Conservation (phyloP, 2,888 invertebrate species). For the Leucania comma region DNA sequence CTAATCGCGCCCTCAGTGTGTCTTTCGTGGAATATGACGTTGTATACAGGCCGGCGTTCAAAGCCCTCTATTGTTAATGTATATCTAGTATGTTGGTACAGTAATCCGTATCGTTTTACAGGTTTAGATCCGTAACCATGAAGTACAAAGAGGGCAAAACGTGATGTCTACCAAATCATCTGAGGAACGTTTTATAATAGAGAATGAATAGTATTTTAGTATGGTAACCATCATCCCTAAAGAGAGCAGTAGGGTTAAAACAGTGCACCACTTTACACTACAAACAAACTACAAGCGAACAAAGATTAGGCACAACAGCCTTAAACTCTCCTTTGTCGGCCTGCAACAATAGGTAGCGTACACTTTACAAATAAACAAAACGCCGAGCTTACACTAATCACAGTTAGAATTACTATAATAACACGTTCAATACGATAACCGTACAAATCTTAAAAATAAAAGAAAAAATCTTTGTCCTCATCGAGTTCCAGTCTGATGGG, state of each 20-base stretch:
- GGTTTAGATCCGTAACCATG: constrained; percentile 8
- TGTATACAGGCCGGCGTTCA: constrained; percentile 45
- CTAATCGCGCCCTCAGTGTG: constrained; percentile 47
- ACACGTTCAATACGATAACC: constrained; percentile 35
- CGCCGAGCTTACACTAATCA: constrained; percentile 41
- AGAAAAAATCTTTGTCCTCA: constrained; percentile 58
- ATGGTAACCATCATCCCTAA: background rate
- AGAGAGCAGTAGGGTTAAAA: constrained; percentile 4
- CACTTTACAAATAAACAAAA: constrained; percentile 33
- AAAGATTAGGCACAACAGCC: constrained; percentile 17
- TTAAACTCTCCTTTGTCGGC: constrained; percentile 31
- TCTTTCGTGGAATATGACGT: constrained; percentile 53
- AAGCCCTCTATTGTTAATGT: constrained; percentile 35
- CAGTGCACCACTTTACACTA: background rate
- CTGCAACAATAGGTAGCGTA: constrained; percentile 26
- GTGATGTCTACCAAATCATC: background rate
- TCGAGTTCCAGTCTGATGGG: constrained; percentile 62
- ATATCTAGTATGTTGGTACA: constrained; percentile 5
- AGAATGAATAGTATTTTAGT: background rate
- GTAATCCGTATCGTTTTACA: constrained; percentile 6
- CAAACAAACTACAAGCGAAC: background rate
- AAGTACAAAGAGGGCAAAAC: background rate
- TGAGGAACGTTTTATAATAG: background rate
- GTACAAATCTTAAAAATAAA: constrained; percentile 35
- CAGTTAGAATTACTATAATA: constrained; percentile 55